Evolutionary conservation across 2,888 invertebrate genomes (phyloP).

Genomic region (Ectemnius cavifrons): DNA sequence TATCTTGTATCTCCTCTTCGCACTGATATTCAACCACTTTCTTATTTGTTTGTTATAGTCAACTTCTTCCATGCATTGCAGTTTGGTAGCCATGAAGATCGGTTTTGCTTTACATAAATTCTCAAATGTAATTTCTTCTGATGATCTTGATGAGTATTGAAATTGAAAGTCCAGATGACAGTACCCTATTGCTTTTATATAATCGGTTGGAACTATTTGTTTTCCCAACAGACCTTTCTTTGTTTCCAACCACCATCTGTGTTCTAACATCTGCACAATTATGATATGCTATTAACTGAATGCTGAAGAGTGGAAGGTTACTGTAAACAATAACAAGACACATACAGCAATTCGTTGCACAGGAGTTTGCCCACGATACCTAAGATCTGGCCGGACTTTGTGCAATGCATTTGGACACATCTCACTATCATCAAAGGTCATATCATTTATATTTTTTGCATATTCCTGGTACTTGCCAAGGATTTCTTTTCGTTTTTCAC

Average conservation of each 20-base stretch:
- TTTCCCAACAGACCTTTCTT: conserved; percentile 28
- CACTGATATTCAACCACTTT: conserved; percentile 18
- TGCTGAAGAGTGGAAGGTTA: neutral
- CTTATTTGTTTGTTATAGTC: conserved; percentile 32
- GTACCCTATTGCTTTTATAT: conserved; percentile 34
- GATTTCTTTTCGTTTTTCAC: neutral
- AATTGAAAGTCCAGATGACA: conserved; percentile 22
- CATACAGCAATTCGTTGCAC: conserved; percentile 28
- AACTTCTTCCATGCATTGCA: conserved; percentile 18
- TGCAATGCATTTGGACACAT: conserved; percentile 9
- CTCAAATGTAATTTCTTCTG: conserved; percentile 17
- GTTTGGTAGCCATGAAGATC: conserved; percentile 14
- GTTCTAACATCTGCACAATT: conserved; percentile 27
- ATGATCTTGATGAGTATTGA: neutral
- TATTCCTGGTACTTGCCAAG: conserved; percentile 13
- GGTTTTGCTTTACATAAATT: conserved; percentile 10
- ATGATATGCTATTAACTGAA: neutral
- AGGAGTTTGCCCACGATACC: conserved; percentile 13
- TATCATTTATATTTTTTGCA: neutral
- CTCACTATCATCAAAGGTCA: neutral
- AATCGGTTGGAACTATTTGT: neutral
- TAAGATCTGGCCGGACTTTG: conserved; percentile 23
- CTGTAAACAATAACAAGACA: neutral
- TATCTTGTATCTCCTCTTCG: conserved; percentile 27
- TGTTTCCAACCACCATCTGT: conserved; percentile 38